Conservation (phyloP, 2,113 vertebrate genomes). For the Ameiurus melas region DNA sequence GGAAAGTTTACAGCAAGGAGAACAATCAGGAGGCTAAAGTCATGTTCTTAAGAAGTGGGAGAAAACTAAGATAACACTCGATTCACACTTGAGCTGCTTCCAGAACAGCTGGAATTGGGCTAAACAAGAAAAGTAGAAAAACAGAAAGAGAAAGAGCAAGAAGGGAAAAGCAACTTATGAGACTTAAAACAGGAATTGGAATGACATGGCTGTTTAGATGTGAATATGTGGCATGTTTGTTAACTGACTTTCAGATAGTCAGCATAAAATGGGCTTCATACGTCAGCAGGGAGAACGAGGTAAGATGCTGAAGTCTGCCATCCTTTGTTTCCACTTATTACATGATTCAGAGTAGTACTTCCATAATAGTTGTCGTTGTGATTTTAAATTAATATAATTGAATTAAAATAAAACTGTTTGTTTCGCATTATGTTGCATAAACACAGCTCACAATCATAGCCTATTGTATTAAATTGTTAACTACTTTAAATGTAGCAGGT, state of each 20-base stretch:
- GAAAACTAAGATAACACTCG: constrained; percentile 12
- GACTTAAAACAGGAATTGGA: not conserved
- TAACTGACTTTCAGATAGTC: constrained; percentile 34
- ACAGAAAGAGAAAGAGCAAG: not conserved
- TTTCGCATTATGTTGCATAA: not conserved
- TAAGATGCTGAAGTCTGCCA: constrained; percentile 39
- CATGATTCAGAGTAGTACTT: not conserved
- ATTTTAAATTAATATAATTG: not conserved
- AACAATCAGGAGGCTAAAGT: constrained; percentile 7
- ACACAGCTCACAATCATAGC: not conserved
- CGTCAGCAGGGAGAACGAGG: constrained; percentile 41
- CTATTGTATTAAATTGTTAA: not conserved
- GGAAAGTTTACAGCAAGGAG: constrained; percentile 2
- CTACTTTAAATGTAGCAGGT: not conserved
- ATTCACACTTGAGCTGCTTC: not conserved
- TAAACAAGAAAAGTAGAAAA: constrained; percentile 1
- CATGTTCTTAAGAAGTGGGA: constrained; percentile 28
- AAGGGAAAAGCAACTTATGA: not conserved
- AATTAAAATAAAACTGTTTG: not conserved
- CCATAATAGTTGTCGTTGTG: not conserved
- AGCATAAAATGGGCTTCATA: constrained; percentile 24
- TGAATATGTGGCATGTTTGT: not conserved
- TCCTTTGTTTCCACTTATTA: not conserved
- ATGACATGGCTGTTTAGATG: not conserved
- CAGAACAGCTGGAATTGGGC: constrained; percentile 50